phyloP scores from a whole-genome alignment of 2,113 vertebrate genomes.

The Castor canadensis region DNA sequence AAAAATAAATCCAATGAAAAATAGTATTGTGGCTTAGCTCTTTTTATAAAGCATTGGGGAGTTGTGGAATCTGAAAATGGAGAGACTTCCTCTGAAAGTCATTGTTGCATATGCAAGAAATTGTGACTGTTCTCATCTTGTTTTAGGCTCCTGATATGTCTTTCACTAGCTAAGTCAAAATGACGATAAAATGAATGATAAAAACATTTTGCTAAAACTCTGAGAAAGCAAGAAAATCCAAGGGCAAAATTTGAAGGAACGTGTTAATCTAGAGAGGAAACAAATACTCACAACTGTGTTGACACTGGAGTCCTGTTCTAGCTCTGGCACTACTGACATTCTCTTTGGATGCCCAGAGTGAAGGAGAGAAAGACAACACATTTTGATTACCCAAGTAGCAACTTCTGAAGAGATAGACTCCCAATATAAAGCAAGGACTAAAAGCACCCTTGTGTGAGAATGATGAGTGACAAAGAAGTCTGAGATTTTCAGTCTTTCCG shows the following conservation, averaged over 20 bases:
- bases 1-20: not conserved
- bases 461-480: not conserved
- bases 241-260: not conserved
- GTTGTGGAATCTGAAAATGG: not conserved
- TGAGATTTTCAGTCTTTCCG: too few relatives aligned
- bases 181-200: not conserved
- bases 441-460: not conserved
- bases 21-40: not conserved
- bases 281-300: not conserved
- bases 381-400: not conserved
- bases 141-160: not conserved
- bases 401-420: too few relatives aligned
- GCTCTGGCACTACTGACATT: not conserved
- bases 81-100: not conserved
- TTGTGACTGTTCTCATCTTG: not conserved
- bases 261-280: not conserved
- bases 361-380: not conserved
- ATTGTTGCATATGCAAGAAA: not conserved
- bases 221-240: not conserved
- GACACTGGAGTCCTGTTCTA: not conserved
- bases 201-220: not conserved
- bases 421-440: not conserved
- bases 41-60: not conserved
- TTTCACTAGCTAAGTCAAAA: not conserved
- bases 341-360: not conserved